Percentiles rank a stretch among this genome's conserved stretches.
Conservation (phyloP, 2,113 vertebrate species). For the Cheilinus undulatus region DNA sequence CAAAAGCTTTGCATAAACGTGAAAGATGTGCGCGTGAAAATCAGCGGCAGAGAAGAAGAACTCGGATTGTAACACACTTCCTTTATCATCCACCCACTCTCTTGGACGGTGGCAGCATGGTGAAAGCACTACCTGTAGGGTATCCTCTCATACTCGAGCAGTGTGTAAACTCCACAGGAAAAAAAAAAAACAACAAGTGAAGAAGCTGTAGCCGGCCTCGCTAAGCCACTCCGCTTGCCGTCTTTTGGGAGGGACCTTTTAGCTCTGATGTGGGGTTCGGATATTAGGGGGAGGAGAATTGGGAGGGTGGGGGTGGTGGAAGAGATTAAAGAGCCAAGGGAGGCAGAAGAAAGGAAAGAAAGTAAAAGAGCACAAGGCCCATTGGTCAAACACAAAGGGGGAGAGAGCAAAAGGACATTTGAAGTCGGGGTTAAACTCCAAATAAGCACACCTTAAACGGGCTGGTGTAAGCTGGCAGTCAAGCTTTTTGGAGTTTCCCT, state of each 20-base stretch:
- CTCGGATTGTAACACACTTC: conserved; percentile 75
- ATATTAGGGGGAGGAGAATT: conserved; percentile 74
- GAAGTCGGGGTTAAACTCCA: conserved; percentile 84
- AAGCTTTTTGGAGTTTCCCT: conserved; percentile 76
- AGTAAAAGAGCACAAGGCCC: conserved; percentile 83
- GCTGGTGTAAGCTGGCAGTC: conserved; percentile 74
- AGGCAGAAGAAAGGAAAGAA: conserved; percentile 78
- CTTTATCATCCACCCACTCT: conserved; percentile 83
- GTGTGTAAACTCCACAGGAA: conserved; percentile 62
- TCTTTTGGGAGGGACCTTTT: conserved; percentile 66
- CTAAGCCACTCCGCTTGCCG: conserved; percentile 70
- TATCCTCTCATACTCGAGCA: conserved; percentile 68
- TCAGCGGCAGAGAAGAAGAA: conserved; percentile 71
- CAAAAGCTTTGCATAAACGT: conserved; percentile 85
- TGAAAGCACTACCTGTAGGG: conserved; percentile 84
- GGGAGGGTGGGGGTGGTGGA: conserved; percentile 70
- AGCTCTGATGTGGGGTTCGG: conserved; percentile 76
- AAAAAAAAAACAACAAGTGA: conserved; percentile 70
- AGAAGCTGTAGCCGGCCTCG: conserved; percentile 64
- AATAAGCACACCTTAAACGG: conserved; percentile 86
- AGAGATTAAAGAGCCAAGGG: conserved; percentile 81
- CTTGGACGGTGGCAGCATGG: conserved; percentile 73
- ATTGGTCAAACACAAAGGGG: conserved; percentile 85
- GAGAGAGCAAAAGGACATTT: conserved; percentile 76
- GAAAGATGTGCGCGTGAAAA: conserved; percentile 79